phyloP scores from a whole-genome alignment of 2,888 invertebrate genomes.

The Adelognathus sp. region DNA sequence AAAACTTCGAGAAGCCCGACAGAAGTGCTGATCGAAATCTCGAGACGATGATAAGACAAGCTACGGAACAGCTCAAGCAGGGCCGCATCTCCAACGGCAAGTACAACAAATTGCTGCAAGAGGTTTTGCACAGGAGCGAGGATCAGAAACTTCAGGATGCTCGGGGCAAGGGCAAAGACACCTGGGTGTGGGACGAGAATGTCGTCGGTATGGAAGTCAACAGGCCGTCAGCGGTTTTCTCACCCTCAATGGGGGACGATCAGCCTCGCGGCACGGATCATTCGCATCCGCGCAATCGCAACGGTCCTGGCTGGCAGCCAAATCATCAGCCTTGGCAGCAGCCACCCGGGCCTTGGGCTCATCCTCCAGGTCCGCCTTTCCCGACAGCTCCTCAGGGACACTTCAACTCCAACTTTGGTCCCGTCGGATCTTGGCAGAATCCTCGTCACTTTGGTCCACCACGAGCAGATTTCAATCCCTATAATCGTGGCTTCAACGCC shows the following conservation, averaged over 20 bases:
- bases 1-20: constrained; percentile 83
- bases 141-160: constrained; percentile 89
- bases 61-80: constrained; percentile 89
- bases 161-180: constrained; percentile 87
- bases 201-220: constrained; percentile 67
- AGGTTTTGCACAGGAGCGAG: constrained; percentile 90
- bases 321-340: constrained; percentile 75
- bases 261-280: constrained; percentile 76
- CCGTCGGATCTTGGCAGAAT: constrained; percentile 78
- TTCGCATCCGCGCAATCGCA: constrained; percentile 77
- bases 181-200: constrained; percentile 79
- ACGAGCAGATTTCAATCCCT: constrained; percentile 75
- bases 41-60: constrained; percentile 90
- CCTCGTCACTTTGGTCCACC: constrained; percentile 77
- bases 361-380: constrained; percentile 77
- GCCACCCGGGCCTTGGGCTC: constrained; percentile 71
- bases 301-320: constrained; percentile 75
- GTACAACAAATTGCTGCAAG: constrained; percentile 89
- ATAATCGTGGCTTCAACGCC: constrained; percentile 74
- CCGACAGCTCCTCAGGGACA: constrained; percentile 75
- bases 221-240: constrained; percentile 65
- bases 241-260: constrained; percentile 77
- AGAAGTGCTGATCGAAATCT: constrained; percentile 85
- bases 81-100: constrained; percentile 89
- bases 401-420: constrained; percentile 74